These are phyloP conservation scores for Campoplex nolae DNA, from an alignment of 2,888 invertebrate species.

Conservation along the genomic window DNA sequence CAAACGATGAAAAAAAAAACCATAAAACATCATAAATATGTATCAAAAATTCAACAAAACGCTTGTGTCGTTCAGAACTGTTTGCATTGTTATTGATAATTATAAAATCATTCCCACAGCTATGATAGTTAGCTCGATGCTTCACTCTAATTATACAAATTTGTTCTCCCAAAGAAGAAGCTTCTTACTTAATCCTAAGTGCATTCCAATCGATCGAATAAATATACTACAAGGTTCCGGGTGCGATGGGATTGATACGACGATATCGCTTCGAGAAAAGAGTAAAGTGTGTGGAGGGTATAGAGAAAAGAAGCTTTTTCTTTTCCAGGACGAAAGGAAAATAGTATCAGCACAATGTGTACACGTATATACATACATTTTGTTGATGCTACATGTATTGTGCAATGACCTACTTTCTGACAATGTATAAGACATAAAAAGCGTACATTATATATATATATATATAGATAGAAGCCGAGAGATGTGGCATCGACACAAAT, in stretches of 20 bases:
- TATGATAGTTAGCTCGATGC: background rate
- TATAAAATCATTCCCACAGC: background rate
- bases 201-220: background rate
- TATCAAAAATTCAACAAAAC: background rate
- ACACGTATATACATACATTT: background rate
- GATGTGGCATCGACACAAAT: background rate
- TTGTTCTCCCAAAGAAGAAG: slow-evolving; percentile 1
- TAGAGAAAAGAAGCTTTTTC: background rate
- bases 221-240: background rate
- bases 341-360: slow-evolving; percentile 10
- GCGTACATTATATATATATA: background rate
- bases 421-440: background rate
- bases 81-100: background rate
- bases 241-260: background rate
- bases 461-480: too few relatives aligned
- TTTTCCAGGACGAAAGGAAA: slow-evolving; percentile 3
- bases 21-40: background rate
- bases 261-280: background rate
- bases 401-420: background rate
- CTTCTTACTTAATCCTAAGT: background rate
- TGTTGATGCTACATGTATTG: slow-evolving; percentile 11
- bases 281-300: background rate
- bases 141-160: background rate
- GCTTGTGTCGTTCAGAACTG: background rate
- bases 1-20: background rate